These are phyloP conservation scores for Nomada hirtipes DNA, from an alignment of 2,888 invertebrate genomes.

Conservation along the genomic window DNA sequence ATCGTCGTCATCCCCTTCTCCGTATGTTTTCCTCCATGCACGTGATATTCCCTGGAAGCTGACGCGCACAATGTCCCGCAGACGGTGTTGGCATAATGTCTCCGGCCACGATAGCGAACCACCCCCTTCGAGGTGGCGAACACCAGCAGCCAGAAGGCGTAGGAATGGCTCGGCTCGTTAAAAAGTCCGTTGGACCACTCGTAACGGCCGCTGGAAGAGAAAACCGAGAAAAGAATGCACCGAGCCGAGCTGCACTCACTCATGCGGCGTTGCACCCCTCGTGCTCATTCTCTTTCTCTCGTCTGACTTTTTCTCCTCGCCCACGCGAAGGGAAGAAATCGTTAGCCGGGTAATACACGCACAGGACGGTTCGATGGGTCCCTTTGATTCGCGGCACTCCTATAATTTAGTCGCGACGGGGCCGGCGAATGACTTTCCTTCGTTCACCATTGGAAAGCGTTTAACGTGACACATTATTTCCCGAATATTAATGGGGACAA, in stretches of 20 bases:
- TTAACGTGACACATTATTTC: conserved; percentile 28
- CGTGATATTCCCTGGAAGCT: conserved; percentile 56
- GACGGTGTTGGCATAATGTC: conserved; percentile 61
- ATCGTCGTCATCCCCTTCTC: conserved; percentile 3
- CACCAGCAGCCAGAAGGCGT: conserved; percentile 26
- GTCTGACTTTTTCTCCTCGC: conserved; percentile 35
- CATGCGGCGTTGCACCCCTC: conserved; percentile 52
- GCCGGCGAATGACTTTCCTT: conserved; percentile 33
- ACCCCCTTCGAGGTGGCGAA: conserved; percentile 53
- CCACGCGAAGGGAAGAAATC: conserved; percentile 55
- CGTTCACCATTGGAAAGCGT: conserved; percentile 9
- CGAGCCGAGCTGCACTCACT: conserved; percentile 59
- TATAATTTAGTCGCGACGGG: conserved; percentile 20
- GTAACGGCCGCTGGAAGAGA: conserved; percentile 40
- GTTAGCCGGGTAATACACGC: conserved; percentile 43
- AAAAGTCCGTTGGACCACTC: conserved; percentile 63
- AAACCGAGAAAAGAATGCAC: conserved; percentile 51
- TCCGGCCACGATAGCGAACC: conserved; percentile 51
- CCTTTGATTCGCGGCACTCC: conserved; percentile 32
- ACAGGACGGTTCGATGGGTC: conserved; percentile 32
- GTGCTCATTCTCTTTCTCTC: not conserved
- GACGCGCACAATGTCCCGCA: conserved; percentile 58
- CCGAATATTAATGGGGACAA: not conserved
- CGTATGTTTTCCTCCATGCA: conserved; percentile 45
- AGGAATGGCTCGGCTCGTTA: conserved; percentile 54